A percentile compares a stretch with the other conserved stretches of the same genome.
Conservation (phyloP, 2,113 vertebrate species). For the Protobothrops flavoviridis region DNA sequence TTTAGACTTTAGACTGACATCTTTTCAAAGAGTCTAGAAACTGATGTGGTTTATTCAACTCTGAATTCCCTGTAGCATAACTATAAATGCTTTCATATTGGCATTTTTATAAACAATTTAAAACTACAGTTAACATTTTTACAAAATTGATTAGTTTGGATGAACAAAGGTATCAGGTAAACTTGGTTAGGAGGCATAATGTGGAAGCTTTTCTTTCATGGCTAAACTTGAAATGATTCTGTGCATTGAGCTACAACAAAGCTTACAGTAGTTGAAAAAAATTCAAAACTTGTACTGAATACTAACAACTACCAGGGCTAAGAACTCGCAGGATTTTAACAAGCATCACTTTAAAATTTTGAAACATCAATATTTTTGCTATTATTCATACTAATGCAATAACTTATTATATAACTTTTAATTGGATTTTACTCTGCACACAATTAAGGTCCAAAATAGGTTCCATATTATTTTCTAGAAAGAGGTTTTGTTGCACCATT, state of each 20-base stretch:
- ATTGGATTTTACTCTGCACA: not conserved
- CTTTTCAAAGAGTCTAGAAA: not conserved
- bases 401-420: not conserved
- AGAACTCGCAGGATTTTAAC: not conserved
- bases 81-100: not conserved
- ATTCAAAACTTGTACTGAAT: not conserved
- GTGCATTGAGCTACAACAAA: not conserved
- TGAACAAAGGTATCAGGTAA: not conserved
- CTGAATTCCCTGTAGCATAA: not conserved
- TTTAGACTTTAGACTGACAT: not conserved
- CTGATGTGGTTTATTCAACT: not conserved
- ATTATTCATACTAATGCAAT: not conserved
- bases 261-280: not conserved
- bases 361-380: not conserved
- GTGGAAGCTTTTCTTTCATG: not conserved
- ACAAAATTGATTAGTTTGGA: not conserved
- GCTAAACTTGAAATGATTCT: not conserved
- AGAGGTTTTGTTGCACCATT: not conserved
- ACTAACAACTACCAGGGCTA: not conserved
- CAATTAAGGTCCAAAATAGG: not conserved
- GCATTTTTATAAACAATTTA: not conserved
- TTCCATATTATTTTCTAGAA: not conserved
- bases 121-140: not conserved
- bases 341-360: not conserved
- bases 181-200: not conserved